Base-by-base conservation (phyloP, 2,888 invertebrate species). In the Nomada fucata region DNA sequence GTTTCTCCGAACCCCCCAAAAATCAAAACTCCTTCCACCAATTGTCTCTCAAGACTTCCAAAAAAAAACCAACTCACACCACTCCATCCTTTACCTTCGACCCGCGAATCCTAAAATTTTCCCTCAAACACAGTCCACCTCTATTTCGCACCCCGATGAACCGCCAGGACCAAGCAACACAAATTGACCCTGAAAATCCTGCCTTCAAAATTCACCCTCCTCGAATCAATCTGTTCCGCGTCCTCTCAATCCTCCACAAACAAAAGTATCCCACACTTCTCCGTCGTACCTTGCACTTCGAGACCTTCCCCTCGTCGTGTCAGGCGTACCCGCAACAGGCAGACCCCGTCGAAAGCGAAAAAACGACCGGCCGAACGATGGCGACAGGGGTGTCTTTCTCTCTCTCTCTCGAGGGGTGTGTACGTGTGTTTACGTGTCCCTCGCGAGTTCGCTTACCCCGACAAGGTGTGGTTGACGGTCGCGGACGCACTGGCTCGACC, bases 401-500 rank as follows among this genome's bases (percentile, higher is more conserved):
- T 15, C 4, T 42, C n/a, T 52, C 15, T 42, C 4, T 29, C 23
- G 52, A 23, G 55, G 63, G 63, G 50, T 53, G 55, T 63, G 71
- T 65, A 44, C 29, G n/a, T 23, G 20, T 44, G 63, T 50, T 55
- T 3, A 36, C 29, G 55, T 60, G 55, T 26, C n/a, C 50, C 53
- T 42, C 71, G 64, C 59, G 52, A 70, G 44, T 20, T 50, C 13
- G 44, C 11, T 71, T 59, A 4, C 29, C 78, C 50, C 75, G 83
- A 75, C 68, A 80, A 89, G 87, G 89, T 88, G 89, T 89, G 89
- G 89, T 88, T 87, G 84, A 77, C 83, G 74, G 83, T 26, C 83
- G 83, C 84, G 83, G 57, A 72, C 80, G 81, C 79, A 88, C 89
- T 88, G 81, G 75, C 79, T 65, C 63, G 55, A 67, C 13, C 9